Evolutionary conservation across 2,797 vertebrate species (phyloP).

Genomic region (Halcyon leucocephala): DNA sequence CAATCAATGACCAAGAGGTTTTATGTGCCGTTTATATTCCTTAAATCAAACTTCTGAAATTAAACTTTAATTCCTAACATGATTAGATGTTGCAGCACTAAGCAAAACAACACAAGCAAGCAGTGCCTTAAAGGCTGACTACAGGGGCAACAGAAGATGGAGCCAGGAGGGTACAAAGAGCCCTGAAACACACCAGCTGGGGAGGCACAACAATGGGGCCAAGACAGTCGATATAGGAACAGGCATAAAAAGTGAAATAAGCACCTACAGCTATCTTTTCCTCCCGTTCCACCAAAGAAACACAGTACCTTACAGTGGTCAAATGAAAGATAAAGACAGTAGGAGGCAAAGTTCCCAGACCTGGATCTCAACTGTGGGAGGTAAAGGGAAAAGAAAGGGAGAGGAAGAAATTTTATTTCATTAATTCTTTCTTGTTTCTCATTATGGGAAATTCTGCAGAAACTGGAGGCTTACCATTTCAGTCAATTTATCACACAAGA

Average conservation of each 20-base stretch:
- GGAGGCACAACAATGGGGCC: rapidly evolving
- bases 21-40: not conserved
- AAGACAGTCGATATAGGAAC: not conserved
- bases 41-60: slow-evolving; percentile 29
- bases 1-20: slow-evolving; percentile 12
- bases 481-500: not conserved
- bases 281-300: not conserved
- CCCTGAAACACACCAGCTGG: not conserved
- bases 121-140: not conserved
- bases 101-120: not conserved
- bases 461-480: not conserved
- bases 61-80: not conserved
- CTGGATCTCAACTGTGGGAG: not conserved
- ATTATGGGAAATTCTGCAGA: not conserved
- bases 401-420: not conserved
- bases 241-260: not conserved
- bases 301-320: not conserved
- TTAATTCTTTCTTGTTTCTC: not conserved
- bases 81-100: not conserved
- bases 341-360: not conserved
- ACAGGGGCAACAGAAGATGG: not conserved
- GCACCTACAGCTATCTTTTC: not conserved
- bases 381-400: not conserved
- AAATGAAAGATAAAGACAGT: not conserved
- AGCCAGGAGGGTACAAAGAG: not conserved